Evolutionary conservation across 2,113 vertebrate genomes (phyloP), one percentile per base, ranked within the genome.

Genomic region (Rana temporaria): DNA sequence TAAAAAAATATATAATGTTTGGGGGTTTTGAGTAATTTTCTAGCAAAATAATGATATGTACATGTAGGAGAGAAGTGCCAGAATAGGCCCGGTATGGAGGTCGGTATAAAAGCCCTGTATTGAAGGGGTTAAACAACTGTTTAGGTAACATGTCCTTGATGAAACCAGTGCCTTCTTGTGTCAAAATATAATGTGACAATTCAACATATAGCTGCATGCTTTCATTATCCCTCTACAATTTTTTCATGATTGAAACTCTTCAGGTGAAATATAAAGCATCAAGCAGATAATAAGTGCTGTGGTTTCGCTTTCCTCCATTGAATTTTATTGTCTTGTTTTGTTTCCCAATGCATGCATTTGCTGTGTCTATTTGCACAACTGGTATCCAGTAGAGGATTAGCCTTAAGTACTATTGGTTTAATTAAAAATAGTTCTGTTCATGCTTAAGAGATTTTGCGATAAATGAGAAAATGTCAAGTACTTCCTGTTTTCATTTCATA

Each of bases 381-480:
- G 59, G 72, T 83, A 83, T 83, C 72, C 81, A 76, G 52, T 76
- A 34, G 81, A 76, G 81, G 81, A 76, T 83, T 83, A 76, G 81
- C 55, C 72, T 83, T 83, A 83, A 83, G 81, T 59, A 64, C 81
- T 83, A 68, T 76, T 53, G 18, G 64, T 76, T 83, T 83, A 83
- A 83, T 83, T 83, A 83, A 83, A 82, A 83, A 74, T 60, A 83
- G 30, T 83, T 68, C 72, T 76, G 18, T 67, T 83, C 64, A 76
- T 83, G 67, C 71, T 83, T 76, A 75, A 42, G 72, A 83, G 81
- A 75, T 83, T 83, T 83, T 66, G 12, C 20, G 81, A 83, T 83
- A 83, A 83, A 60, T 76, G 55, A 60, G 72, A 83, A 83, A 83
- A 83, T 83, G 81, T 83, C 81, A 83, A 83, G 81, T 60, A 76